Evolutionary conservation across 2,797 vertebrate genomes (phyloP).

Genomic region (Tinamus major): DNA sequence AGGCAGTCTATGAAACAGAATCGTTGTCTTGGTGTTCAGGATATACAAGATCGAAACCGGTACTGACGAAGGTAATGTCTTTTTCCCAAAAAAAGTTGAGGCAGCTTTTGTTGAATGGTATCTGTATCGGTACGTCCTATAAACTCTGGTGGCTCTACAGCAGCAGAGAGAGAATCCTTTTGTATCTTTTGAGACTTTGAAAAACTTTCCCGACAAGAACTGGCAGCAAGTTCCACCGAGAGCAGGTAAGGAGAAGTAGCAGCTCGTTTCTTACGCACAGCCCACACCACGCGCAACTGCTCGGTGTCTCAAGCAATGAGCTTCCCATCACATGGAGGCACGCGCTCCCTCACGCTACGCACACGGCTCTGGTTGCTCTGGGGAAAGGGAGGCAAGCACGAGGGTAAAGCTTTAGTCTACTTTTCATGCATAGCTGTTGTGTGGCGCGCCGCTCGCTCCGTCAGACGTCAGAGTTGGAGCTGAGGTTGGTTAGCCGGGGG

Average conservation of each 20-base stretch:
- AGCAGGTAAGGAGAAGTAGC: slow-evolving; percentile 15
- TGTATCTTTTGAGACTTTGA: neutral
- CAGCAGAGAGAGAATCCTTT: slow-evolving; percentile 18
- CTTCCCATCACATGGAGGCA: slow-evolving; percentile 65
- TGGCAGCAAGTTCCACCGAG: slow-evolving; percentile 14
- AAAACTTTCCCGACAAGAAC: slow-evolving; percentile 42
- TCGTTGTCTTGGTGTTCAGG: slow-evolving; percentile 30
- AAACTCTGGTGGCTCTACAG: slow-evolving; percentile 43
- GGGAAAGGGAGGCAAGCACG: slow-evolving; percentile 24
- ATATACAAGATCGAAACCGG: slow-evolving; percentile 69
- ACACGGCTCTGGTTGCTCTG: slow-evolving; percentile 48
- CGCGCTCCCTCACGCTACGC: slow-evolving; percentile 31
- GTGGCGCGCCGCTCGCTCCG: slow-evolving; percentile 8
- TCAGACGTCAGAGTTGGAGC: slow-evolving; percentile 96
- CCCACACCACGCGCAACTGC: slow-evolving; percentile 75
- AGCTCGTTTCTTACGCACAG: slow-evolving; percentile 59
- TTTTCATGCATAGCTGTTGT: slow-evolving; percentile 87
- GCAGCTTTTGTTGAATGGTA: slow-evolving; percentile 79
- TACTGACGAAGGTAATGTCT: slow-evolving; percentile 47
- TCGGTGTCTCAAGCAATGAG: slow-evolving; percentile 70
- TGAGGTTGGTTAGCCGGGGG: slow-evolving; percentile 92
- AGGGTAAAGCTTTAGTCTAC: slow-evolving; percentile 78
- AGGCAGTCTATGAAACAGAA: slow-evolving; percentile 66
- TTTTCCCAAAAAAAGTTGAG: slow-evolving; percentile 74
- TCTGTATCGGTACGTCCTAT: slow-evolving; percentile 48